Percentiles rank a stretch among this genome's conserved stretches.
These are phyloP conservation scores for Kryptolebias ocellatus DNA, from an alignment of 2,797 vertebrate species.

Conservation along the genomic window DNA sequence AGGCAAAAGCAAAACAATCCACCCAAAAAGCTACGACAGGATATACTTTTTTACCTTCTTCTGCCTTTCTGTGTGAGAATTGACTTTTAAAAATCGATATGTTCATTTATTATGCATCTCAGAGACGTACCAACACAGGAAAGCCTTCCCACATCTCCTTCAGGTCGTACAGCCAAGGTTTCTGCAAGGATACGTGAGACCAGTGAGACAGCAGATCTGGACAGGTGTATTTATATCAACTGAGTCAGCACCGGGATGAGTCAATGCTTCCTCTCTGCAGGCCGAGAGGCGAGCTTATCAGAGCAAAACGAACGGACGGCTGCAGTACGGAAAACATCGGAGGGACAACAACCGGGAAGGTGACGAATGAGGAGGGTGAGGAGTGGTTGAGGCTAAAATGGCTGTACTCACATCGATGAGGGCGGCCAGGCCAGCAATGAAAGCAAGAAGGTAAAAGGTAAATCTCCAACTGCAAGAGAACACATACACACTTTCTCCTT, in stretches of 20 bases:
- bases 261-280: slow-evolving; percentile 28
- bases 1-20: too few relatives aligned
- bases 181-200: slow-evolving; percentile 76
- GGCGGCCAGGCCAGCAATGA: slow-evolving; percentile 92
- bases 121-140: slow-evolving; percentile 87
- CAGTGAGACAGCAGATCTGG: slow-evolving; percentile 44
- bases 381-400: slow-evolving; percentile 26
- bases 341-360: neutral
- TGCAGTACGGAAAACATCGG: slow-evolving; percentile 13
- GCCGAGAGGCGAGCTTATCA: slow-evolving; percentile 21
- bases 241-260: slow-evolving; percentile 56
- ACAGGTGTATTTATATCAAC: slow-evolving; percentile 53
- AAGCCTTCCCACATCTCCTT: slow-evolving; percentile 93
- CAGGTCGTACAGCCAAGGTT: slow-evolving; percentile 94
- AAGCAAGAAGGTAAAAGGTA: slow-evolving; percentile 96
- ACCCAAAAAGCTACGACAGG: neutral
- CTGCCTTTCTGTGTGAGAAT: slow-evolving; percentile 1
- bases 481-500: slow-evolving; percentile 70
- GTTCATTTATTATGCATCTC: slow-evolving; percentile 11
- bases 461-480: slow-evolving; percentile 97
- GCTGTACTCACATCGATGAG: slow-evolving; percentile 91
- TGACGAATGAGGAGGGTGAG: slow-evolving; percentile 26
- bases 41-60: neutral
- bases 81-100: neutral
- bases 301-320: slow-evolving; percentile 23